Conservation (phyloP, 2,797 vertebrate species). For the Pseudotriccus pelzelni region DNA sequence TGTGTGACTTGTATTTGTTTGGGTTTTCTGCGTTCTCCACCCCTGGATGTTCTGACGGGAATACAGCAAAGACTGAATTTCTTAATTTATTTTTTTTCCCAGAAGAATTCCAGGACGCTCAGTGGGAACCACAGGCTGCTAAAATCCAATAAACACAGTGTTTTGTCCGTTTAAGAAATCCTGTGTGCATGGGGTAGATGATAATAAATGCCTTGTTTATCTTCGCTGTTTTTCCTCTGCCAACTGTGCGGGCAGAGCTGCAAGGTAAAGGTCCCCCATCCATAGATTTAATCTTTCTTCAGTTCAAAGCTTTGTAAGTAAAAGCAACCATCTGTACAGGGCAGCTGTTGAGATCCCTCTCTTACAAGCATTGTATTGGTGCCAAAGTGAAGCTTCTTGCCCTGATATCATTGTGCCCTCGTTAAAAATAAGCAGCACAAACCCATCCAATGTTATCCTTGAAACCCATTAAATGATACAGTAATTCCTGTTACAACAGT, state of each 20-base stretch:
- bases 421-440: constrained; percentile 16
- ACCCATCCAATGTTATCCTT: background rate
- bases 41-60: background rate
- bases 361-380: background rate
- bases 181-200: background rate
- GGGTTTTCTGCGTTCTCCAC: background rate
- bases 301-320: constrained; percentile 40
- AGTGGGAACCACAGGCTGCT: background rate
- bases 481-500: background rate
- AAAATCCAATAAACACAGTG: background rate
- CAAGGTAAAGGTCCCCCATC: background rate
- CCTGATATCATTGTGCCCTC: background rate
- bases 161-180: background rate
- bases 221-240: background rate
- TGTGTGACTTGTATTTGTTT: background rate
- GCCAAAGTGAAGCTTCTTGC: constrained; percentile 46
- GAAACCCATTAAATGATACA: background rate
- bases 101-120: background rate
- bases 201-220: background rate
- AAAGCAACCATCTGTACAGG: constrained; percentile 28
- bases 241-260: background rate
- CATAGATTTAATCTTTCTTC: background rate
- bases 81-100: background rate
- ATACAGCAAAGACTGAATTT: background rate
- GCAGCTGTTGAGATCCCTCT: constrained; percentile 41